Evolutionary conservation across 2,888 invertebrate genomes (phyloP).

Genomic region (Yponomeuta cagnagella): DNA sequence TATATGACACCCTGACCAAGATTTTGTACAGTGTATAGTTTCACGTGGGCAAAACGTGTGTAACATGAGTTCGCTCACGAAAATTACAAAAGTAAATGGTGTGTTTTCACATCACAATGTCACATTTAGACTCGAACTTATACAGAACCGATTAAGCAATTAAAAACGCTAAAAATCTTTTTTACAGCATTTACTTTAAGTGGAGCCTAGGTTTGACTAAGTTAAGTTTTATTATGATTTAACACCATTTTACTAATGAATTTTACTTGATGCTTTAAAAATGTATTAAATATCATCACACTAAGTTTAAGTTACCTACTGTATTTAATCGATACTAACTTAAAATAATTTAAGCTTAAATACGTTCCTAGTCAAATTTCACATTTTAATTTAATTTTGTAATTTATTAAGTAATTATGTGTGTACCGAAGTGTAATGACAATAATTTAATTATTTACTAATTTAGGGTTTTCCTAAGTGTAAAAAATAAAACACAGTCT

Average conservation of each 20-base stretch:
- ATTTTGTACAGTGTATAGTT: too few relatives aligned
- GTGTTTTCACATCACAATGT: too few relatives aligned
- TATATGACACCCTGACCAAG: too few relatives aligned
- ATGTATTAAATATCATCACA: constrained; percentile 30
- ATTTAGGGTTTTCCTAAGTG: background rate
- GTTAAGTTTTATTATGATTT: background rate
- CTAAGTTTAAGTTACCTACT: constrained; percentile 19
- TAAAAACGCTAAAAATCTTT: too few relatives aligned
- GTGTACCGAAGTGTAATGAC: background rate
- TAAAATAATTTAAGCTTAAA: constrained; percentile 25
- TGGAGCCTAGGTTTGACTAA: too few relatives aligned
- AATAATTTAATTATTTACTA: background rate
- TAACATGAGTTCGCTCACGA: too few relatives aligned
- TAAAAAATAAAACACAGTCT: constrained; percentile 60
- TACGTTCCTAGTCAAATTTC: constrained; percentile 26
- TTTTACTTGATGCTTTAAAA: constrained; percentile 22
- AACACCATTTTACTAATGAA: constrained; percentile 18
- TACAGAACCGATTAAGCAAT: too few relatives aligned
- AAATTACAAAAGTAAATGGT: too few relatives aligned
- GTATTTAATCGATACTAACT: constrained; percentile 14
- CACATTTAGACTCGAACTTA: too few relatives aligned
- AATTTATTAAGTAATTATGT: background rate
- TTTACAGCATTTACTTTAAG: too few relatives aligned
- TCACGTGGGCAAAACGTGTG: too few relatives aligned
- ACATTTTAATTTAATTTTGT: constrained; percentile 19